These are phyloP conservation scores for Ahaetulla prasina DNA, from an alignment of 2,113 vertebrate species.

Conservation along the genomic window DNA sequence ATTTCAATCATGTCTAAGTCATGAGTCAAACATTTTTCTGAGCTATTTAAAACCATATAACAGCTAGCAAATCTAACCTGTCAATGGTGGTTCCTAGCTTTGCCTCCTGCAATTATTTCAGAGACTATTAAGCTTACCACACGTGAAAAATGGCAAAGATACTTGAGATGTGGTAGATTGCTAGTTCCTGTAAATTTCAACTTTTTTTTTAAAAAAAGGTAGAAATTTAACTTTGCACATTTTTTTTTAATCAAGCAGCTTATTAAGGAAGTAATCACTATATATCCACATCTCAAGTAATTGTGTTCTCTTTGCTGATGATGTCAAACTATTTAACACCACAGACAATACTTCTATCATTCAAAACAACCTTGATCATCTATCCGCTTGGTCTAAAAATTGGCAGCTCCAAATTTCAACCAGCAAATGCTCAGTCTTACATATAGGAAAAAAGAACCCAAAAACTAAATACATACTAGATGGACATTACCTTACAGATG, in stretches of 20 bases:
- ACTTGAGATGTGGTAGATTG: neutral
- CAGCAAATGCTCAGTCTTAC: too few species aligned
- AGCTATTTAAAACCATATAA: neutral
- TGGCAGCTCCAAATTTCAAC: too few species aligned
- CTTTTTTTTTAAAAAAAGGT: neutral
- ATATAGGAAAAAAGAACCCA: too few species aligned
- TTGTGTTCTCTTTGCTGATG: too few species aligned
- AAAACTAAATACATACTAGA: too few species aligned
- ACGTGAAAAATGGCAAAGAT: neutral
- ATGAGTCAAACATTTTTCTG: neutral
- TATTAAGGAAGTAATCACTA: neutral
- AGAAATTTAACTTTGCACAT: neutral
- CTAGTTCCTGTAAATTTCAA: neutral
- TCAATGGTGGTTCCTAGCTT: neutral
- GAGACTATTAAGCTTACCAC: neutral
- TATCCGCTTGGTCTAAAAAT: too few species aligned
- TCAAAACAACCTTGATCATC: too few species aligned
- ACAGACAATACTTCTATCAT: too few species aligned
- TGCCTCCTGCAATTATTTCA: neutral
- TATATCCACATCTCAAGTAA: too few species aligned
- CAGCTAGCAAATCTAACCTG: neutral
- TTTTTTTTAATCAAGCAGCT: neutral
- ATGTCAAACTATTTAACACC: too few species aligned
- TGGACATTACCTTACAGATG: too few species aligned
- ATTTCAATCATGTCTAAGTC: neutral